Percentiles rank a stretch among this genome's conserved stretches.
Conservation (phyloP, 2,797 vertebrate species). For the Pelodytes ibericus region DNA sequence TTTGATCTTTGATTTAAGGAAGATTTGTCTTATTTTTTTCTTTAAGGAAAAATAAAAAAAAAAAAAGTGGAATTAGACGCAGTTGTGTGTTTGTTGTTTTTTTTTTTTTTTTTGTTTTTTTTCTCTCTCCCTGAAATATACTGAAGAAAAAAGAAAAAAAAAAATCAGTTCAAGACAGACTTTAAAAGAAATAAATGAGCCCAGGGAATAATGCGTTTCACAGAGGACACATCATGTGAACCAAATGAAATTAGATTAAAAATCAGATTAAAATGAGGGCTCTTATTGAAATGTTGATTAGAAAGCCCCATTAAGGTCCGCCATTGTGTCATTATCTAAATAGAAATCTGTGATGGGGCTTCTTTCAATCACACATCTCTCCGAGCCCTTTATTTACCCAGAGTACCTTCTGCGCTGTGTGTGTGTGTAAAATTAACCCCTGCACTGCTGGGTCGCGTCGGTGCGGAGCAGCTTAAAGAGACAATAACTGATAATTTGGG, state of each 20-base stretch:
- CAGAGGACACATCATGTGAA: constrained; percentile 36
- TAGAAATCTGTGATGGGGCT: constrained; percentile 47
- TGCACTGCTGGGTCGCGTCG: too few species aligned
- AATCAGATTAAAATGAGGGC: constrained; percentile 52
- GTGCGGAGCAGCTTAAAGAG: not conserved
- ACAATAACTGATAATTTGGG: not conserved
- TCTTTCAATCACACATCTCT: constrained; percentile 45
- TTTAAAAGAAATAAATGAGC: not conserved
- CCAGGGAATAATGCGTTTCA: constrained; percentile 17
- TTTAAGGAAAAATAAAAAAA: too few species aligned
- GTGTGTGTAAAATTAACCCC: not conserved
- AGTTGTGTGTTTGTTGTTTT: constrained; percentile 17
- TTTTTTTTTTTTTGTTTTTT: constrained; percentile 19
- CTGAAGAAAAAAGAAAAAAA: constrained; percentile 9
- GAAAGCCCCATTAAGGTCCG: constrained; percentile 38
- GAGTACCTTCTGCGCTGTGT: constrained; percentile 1
- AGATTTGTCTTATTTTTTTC: too few species aligned
- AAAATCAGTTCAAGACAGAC: not conserved
- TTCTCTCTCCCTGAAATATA: not conserved
- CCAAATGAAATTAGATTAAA: constrained; percentile 52
- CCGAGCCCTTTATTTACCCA: constrained; percentile 31
- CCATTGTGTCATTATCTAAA: constrained; percentile 53
- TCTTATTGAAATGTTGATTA: constrained; percentile 51
- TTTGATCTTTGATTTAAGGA: constrained; percentile 43
- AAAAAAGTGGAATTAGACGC: too few species aligned